Evolutionary conservation across 2,888 invertebrate species (phyloP), one percentile per base, ranked within the genome.

Genomic region (Entomobrya proxima): DNA sequence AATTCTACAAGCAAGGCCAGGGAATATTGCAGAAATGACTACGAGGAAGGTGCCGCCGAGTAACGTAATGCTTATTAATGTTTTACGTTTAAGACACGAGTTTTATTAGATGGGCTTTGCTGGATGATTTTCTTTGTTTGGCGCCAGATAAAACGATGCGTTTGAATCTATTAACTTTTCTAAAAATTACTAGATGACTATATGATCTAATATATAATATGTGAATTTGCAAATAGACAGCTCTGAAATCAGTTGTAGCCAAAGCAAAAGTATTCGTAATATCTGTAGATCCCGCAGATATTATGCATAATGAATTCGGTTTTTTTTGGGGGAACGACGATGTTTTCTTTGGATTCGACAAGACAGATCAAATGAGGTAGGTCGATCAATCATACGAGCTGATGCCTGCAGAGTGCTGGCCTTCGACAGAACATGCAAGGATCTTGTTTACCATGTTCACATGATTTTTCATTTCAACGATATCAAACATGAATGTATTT

Each of bases 91-190:
- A 52, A 24, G n/a, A n/a, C n/a, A 52, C 5, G 52, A 21, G 2
- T 52, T 52, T 52, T 52, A 52, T 52, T 52, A 4, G 52, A 2
- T 52, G 52, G 52, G 21, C 21, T 18, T 18, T 3, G 52, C 21
- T 4, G 52, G 21, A 18, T 52, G 52, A 21, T 52, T 52, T 52
- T 52, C 18, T 27, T 30, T 58, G 27, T 58, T 9, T 13, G 27
- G 30, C 18, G 55, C 55, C 55, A 58, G 30, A 58, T 2, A 30
- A 4, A 30, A 13, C 9, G 27, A 15, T 58, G 9, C 5, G 18
- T 52, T 52, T 52, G 52, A 52, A 52, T 52, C 52, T 24, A 52
- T 52, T 52, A 52, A 52, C 52, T 58, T 27, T 27, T 58, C 55
- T n/a, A n/a, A 58, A 58, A 30, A 27, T 27, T 27, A 3, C 55